A percentile compares a stretch with the other conserved stretches of the same genome.
These are phyloP conservation scores for Cyanoramphus novaezelandiae DNA, from an alignment of 2,113 vertebrate species.

Conservation along the genomic window DNA sequence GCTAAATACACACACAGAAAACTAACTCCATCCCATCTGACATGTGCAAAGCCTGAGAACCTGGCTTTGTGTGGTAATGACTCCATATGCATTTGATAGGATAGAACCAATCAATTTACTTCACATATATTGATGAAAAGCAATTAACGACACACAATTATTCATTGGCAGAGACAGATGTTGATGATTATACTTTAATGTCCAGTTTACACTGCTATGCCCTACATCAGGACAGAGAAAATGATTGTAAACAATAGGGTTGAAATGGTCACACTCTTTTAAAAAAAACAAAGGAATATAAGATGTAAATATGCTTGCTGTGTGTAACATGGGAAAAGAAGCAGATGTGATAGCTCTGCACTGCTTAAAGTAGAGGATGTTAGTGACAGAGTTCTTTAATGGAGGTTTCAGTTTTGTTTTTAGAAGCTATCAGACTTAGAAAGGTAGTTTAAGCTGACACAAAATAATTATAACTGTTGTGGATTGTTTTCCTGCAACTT, in stretches of 20 bases:
- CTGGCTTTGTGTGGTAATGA: neutral
- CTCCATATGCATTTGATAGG: neutral
- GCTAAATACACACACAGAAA: neutral
- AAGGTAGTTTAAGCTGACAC: neutral
- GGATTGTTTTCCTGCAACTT: neutral
- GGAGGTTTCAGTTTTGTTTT: neutral
- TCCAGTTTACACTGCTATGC: neutral
- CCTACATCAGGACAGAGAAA: neutral
- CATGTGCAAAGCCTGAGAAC: neutral
- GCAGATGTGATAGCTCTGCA: neutral
- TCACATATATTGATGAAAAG: neutral
- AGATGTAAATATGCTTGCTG: neutral
- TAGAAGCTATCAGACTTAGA: neutral
- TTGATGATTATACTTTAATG: conserved; percentile 9
- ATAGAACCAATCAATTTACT: neutral
- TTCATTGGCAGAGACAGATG: neutral
- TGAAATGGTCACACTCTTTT: neutral
- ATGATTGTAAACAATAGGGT: neutral
- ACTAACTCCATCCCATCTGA: neutral
- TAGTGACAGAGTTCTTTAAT: neutral
- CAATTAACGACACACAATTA: neutral
- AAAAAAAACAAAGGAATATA: conserved; percentile 12
- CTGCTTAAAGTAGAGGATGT: neutral
- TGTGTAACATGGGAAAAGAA: neutral
- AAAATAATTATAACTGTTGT: neutral